phyloP scores from a whole-genome alignment of 2,797 vertebrate genomes.

The Odontamblyopus rebecca region DNA sequence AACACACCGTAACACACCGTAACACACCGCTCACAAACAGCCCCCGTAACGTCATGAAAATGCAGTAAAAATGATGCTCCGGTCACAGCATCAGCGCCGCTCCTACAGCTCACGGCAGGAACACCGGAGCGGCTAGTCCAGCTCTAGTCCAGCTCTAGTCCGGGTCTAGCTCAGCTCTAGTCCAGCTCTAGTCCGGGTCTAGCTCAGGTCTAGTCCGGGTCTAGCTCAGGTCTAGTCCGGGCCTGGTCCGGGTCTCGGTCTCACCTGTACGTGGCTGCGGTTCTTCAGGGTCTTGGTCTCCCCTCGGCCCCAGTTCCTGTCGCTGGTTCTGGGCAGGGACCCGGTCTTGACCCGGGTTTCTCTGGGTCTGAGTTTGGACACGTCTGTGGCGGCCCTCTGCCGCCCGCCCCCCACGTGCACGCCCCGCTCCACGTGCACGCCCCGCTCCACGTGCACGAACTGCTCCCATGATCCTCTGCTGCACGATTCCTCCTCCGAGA shows the following conservation, averaged over 20 bases:
- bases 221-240: background rate
- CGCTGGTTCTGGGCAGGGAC: conserved; percentile 77
- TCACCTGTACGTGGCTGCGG: conserved; percentile 48
- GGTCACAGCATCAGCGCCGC: no score
- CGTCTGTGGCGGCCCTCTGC: conserved; percentile 83
- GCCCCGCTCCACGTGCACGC: background rate
- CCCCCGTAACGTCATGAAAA: no score
- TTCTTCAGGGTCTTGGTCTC: conserved; percentile 56
- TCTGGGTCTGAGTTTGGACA: conserved; percentile 56
- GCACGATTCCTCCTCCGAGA: conserved; percentile 85
- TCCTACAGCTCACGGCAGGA: no score
- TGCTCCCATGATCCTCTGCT: conserved; percentile 65
- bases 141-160: background rate
- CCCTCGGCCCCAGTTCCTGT: conserved; percentile 68
- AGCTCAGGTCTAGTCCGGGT: background rate
- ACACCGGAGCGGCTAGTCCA: no score
- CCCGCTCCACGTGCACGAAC: background rate
- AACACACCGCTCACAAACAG: no score
- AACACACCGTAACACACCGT: no score
- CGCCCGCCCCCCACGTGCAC: conserved; percentile 54
- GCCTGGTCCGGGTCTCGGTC: background rate
- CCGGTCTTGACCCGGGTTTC: conserved; percentile 72
- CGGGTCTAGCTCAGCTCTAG: background rate
- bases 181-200: background rate
- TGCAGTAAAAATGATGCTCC: no score